A percentile compares a stretch with the other conserved stretches of the same genome.
phyloP scores from a whole-genome alignment of 1,140 invertebrate genomes.

The Harpegnathos saltator region DNA sequence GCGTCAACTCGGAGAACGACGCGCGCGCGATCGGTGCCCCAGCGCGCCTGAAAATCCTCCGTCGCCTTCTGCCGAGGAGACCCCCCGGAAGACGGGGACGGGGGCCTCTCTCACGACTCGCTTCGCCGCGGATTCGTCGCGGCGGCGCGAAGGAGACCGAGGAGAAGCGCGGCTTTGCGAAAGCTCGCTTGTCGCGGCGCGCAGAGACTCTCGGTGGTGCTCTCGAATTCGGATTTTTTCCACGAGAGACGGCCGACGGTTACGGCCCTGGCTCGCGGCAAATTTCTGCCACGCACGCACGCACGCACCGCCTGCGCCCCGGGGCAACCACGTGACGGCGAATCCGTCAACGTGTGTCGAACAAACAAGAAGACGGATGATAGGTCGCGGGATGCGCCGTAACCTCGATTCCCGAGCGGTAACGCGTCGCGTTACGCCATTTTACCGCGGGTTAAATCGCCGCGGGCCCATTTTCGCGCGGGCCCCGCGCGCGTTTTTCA shows the following conservation, averaged over 20 bases:
- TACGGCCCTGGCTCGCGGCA: not conserved
- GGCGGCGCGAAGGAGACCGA: no score
- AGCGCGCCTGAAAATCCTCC: no score
- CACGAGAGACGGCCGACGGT: not conserved
- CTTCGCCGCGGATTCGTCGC: no score
- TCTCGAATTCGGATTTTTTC: no score
- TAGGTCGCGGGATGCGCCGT: conserved; percentile 34
- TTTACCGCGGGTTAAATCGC: conserved; percentile 55
- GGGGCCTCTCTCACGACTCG: no score
- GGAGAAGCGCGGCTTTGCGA: no score
- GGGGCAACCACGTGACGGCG: not conserved
- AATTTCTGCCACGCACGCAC: conserved; percentile 26
- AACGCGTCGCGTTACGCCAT: conserved; percentile 65
- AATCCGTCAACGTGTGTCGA: conserved; percentile 6
- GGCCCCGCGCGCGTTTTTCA: conserved; percentile 27
- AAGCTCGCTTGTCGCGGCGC: no score
- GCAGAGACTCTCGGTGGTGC: no score
- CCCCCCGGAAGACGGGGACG: no score
- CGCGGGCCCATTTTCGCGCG: conserved; percentile 32
- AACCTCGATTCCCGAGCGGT: conserved; percentile 64
- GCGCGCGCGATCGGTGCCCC: no score
- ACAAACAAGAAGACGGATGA: conserved; percentile 28
- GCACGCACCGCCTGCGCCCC: not conserved
- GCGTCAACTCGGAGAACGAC: no score
- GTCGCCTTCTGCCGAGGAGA: no score